These are phyloP conservation scores for Oplegnathus fasciatus DNA, from an alignment of 2,113 vertebrate species.

Conservation along the genomic window DNA sequence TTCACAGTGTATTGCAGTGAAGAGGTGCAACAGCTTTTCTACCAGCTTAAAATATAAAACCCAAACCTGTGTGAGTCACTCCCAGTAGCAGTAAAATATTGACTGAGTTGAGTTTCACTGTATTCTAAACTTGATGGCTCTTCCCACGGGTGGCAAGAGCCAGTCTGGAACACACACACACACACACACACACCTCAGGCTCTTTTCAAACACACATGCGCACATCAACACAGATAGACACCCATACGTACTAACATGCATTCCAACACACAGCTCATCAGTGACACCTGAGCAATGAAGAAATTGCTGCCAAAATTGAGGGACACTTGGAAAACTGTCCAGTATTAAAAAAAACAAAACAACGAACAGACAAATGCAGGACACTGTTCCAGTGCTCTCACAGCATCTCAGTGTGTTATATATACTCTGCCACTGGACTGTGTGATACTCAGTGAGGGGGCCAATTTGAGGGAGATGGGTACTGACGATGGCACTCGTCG, in stretches of 20 bases:
- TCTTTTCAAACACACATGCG: slow-evolving; percentile 37
- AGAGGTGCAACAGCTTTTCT: neutral
- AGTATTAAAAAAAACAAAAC: slow-evolving; percentile 9
- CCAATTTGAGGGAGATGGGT: slow-evolving; percentile 67
- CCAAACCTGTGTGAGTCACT: slow-evolving; percentile 48
- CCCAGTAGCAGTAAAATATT: slow-evolving; percentile 43
- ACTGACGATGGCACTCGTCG: slow-evolving; percentile 56
- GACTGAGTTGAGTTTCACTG: slow-evolving; percentile 33
- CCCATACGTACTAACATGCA: slow-evolving; percentile 14
- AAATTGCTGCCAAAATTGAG: slow-evolving; percentile 34
- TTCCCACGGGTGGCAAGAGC: slow-evolving; percentile 39
- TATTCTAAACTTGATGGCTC: slow-evolving; percentile 43
- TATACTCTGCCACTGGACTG: slow-evolving; percentile 24
- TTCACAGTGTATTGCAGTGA: neutral
- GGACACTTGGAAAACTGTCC: slow-evolving; percentile 24
- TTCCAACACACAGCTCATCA: slow-evolving; percentile 18
- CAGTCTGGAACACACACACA: slow-evolving; percentile 8
- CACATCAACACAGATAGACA: neutral
- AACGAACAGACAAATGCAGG: slow-evolving; percentile 40
- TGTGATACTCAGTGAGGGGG: slow-evolving; percentile 47
- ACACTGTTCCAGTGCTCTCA: neutral
- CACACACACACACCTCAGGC: slow-evolving; percentile 29
- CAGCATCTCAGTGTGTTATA: slow-evolving; percentile 23
- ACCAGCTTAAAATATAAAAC: slow-evolving; percentile 44
- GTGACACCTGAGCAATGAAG: slow-evolving; percentile 31